A percentile compares a stretch with the other conserved stretches of the same genome.
Conservation (phyloP, 2,113 vertebrate species). For the Anolis sagrei region DNA sequence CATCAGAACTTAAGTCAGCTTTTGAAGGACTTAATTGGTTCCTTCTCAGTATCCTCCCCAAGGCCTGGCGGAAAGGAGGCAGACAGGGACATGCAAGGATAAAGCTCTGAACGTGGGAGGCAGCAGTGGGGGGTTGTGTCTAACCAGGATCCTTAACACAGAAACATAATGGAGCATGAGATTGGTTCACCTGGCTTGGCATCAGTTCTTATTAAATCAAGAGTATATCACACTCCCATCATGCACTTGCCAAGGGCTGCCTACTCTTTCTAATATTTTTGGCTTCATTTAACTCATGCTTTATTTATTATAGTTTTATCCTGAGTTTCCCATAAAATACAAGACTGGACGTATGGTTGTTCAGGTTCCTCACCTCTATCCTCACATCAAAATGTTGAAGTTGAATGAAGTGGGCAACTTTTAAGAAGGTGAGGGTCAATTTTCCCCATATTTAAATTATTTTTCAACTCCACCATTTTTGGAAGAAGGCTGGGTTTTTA, state of each 20-base stretch:
- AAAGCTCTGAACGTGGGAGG: background rate
- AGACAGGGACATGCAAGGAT: background rate
- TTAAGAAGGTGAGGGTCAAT: too few species aligned
- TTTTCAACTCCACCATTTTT: too few species aligned
- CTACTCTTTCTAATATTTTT: too few species aligned
- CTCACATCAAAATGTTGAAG: too few species aligned
- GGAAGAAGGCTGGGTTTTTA: too few species aligned
- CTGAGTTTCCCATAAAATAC: too few species aligned
- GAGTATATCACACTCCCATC: background rate
- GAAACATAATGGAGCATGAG: background rate
- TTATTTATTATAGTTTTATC: too few species aligned
- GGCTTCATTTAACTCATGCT: too few species aligned
- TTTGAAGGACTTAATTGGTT: conserved; percentile 54
- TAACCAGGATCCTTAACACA: background rate
- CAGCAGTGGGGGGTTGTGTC: background rate
- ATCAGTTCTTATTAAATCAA: background rate
- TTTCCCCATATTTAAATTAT: too few species aligned
- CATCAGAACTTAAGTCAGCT: conserved; percentile 26
- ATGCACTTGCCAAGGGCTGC: background rate
- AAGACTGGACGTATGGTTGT: too few species aligned
- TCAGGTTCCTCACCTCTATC: too few species aligned
- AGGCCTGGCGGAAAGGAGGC: background rate
- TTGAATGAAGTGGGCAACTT: too few species aligned
- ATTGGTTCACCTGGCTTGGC: background rate
- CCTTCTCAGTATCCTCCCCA: conserved; percentile 25